A percentile compares a stretch with the other conserved stretches of the same genome.
phyloP scores from a whole-genome alignment of 1,140 invertebrate species.

The Saccostrea glomerata region DNA sequence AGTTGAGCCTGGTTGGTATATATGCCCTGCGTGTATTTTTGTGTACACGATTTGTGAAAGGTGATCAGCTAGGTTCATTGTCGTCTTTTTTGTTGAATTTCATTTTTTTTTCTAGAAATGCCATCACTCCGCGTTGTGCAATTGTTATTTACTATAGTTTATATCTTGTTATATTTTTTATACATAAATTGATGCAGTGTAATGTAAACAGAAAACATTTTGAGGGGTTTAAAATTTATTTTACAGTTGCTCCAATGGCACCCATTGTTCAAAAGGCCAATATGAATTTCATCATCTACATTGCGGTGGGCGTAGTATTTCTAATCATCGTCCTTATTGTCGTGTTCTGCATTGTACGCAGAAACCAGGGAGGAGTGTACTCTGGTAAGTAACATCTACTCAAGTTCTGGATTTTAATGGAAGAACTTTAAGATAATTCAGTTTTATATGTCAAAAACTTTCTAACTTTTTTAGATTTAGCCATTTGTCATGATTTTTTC shows the following conservation, averaged over 20 bases:
- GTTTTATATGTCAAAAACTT: too few relatives aligned
- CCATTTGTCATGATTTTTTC: too few relatives aligned
- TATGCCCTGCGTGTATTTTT: conserved; percentile 30
- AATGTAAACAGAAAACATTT: too few relatives aligned
- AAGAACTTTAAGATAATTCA: too few relatives aligned
- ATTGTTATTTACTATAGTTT: conserved; percentile 17
- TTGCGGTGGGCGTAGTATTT: neutral
- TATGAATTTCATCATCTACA: conserved; percentile 5
- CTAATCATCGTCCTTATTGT: conserved; percentile 11
- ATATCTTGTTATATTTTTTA: too few relatives aligned
- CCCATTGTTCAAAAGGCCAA: conserved; percentile 2
- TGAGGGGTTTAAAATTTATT: too few relatives aligned
- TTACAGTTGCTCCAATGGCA: neutral
- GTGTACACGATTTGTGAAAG: conserved; percentile 37
- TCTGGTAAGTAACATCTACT: conserved; percentile 29
- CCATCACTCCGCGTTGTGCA: conserved; percentile 29
- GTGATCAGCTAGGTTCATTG: conserved; percentile 29
- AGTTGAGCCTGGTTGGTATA: conserved; percentile 24
- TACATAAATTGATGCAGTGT: too few relatives aligned
- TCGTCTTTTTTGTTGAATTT: conserved; percentile 24
- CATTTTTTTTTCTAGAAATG: conserved; percentile 11
- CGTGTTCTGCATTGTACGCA: neutral
- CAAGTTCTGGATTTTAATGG: too few relatives aligned
- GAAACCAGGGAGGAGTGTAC: conserved; percentile 22
- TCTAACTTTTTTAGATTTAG: too few relatives aligned